Conservation (phyloP, 2,113 vertebrate genomes). For the Erythrolamprus reginae region DNA sequence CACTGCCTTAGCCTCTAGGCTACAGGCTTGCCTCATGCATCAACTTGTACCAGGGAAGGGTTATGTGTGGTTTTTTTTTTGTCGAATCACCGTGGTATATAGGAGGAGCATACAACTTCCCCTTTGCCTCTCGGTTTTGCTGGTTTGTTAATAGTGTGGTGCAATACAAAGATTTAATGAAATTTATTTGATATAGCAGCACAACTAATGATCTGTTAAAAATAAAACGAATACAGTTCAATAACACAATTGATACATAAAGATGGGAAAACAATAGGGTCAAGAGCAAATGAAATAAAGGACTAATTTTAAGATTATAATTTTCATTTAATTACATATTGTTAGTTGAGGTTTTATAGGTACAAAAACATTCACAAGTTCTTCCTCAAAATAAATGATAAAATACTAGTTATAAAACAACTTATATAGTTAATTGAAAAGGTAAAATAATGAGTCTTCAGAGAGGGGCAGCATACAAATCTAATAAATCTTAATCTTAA, state of each 20-base stretch:
- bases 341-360: background rate
- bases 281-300: background rate
- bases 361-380: background rate
- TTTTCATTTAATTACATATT: background rate
- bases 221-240: background rate
- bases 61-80: too few species aligned
- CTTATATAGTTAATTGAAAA: background rate
- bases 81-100: too few species aligned
- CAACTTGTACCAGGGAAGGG: too few species aligned
- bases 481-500: too few species aligned
- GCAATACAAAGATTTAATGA: background rate
- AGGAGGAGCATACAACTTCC: too few species aligned
- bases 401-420: background rate
- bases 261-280: background rate
- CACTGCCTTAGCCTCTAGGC: too few species aligned
- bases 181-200: background rate
- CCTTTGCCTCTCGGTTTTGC: too few species aligned
- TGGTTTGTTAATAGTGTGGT: background rate
- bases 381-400: background rate
- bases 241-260: background rate
- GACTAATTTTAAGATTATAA: background rate
- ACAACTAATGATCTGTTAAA: background rate
- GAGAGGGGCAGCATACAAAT: too few species aligned
- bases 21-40: too few species aligned
- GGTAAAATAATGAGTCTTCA: background rate